Base-by-base conservation (phyloP, 2,797 vertebrate species). In the Choloepus didactylus region DNA sequence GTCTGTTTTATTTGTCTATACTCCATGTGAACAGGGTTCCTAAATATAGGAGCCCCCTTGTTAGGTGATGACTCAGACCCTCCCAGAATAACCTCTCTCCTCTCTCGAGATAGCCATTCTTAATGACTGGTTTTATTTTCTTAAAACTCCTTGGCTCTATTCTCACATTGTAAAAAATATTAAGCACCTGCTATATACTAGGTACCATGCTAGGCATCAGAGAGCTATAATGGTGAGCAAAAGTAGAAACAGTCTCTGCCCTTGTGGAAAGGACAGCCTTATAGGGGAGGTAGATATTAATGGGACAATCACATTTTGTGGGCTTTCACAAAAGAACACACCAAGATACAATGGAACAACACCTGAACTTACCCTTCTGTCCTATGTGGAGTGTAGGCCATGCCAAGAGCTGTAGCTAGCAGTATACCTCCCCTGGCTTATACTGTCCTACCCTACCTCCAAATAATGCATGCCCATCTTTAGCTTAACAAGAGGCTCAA, bases 61-160 rank as follows among this genome's bases (percentile, higher is more conserved):
- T 25, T 73, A 69, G 46, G 38, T 21, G 6, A 79, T 31, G 51
- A 19, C 49, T 79, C 0, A 10, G 29, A 60, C 18, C 31, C 29
- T 91, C 5, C 49, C 35, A 66, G 38, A 93, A 66, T 46, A 80
- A 83, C 1, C 15, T 7, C 14, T 64, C 18, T n/a, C 44, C 11
- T 64, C 21, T 87, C 44, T 88, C 66, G 70, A 79, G 56, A 79
- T 87, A 95, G 6, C 5, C 9, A 41, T 92, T 91, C 70, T 92
- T 56, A 67, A 38, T 59, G 51, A 92, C 67, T 95, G 60, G 5
- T 23, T 96, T 86, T 92, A 38, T 77, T 94, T 91, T 81, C 81
- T 87, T 76, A 75, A 91, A 81, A 27, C 1, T 7, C 19, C n/a
- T 85, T 35, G 41, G 18, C 49, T 92, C 92, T 84, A 72, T 72